Conservation (phyloP, 2,797 vertebrate genomes). For the Antrozous pallidus region DNA sequence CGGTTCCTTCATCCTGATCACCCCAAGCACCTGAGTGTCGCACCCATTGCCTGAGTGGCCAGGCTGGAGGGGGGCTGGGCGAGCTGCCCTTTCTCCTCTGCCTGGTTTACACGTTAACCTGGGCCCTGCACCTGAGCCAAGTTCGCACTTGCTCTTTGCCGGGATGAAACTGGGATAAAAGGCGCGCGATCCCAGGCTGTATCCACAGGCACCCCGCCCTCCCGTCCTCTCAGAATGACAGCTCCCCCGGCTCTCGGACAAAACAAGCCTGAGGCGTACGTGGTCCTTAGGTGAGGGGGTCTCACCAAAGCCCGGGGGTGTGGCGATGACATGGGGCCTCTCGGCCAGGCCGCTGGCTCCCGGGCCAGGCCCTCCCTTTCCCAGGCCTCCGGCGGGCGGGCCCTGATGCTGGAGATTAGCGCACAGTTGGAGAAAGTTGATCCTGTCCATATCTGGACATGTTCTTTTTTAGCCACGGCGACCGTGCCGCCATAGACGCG, state of each 20-base stretch:
- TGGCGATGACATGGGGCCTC: neutral
- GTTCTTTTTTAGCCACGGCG: constrained; percentile 14
- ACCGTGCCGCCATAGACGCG: neutral
- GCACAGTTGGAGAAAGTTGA: neutral
- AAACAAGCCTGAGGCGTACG: neutral
- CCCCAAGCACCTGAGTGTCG: neutral
- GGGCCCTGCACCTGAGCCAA: neutral
- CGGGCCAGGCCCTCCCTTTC: neutral
- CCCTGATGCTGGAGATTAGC: neutral
- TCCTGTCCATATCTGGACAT: constrained; percentile 51
- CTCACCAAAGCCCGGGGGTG: neutral
- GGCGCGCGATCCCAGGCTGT: neutral
- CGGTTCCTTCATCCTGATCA: neutral
- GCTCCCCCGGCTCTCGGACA: neutral
- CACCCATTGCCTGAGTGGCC: neutral
- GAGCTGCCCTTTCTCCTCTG: neutral
- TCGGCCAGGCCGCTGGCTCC: rapidly evolving
- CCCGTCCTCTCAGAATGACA: neutral
- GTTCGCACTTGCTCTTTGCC: neutral
- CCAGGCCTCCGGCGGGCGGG: neutral
- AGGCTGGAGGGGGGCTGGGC: neutral
- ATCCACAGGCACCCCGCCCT: neutral
- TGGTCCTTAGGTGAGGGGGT: neutral
- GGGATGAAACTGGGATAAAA: neutral
- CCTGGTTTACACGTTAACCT: neutral